Evolutionary conservation across 2,797 vertebrate species (phyloP), one percentile per base, ranked within the genome.

Genomic region (Cirrhinus mrigala): DNA sequence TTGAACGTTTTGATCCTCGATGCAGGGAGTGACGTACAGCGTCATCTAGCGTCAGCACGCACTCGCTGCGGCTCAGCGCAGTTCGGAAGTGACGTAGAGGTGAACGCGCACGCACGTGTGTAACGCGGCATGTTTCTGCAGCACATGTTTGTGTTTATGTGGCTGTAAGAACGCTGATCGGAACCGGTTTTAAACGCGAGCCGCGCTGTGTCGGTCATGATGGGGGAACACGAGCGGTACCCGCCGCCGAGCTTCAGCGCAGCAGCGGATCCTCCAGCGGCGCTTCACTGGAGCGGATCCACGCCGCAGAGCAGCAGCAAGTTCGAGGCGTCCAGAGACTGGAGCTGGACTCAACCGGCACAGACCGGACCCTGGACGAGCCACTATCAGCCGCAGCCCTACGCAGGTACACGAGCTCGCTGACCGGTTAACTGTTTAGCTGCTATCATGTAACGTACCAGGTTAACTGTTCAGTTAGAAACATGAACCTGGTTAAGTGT

Each of bases 191-290:
- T 27, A 24, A 58, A 6, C 40, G 3, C 40, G 9, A n/a, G 77
- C 40, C 24, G 22, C 14, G 7, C 60, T 27, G 60, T 62, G 62
- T 64, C 16, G 12, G 27, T 40, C 29, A 85, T 40, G 9, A 95
- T 94, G 95, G 86, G 66, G 1, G 90, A 90, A 33, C 71, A 85
- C 1, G 89, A 89, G 48, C 90, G 88, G 2, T 95, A 94, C 50
- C 94, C 94, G 4, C 87, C 94, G 0, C 94, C 95, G 69, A 88
- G 92, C 85, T 94, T 95, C 44, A 86, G 88, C 78, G 83, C 85
- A 80, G 90, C 92, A 0, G 58, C 91, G 24, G 84, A 89, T 2
- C 48, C 81, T 4, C 79, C 78, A 60, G 85, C 91, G 2, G 69
- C 92, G 22, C 33, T 87, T 62, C 92, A 88, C 69, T 95, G 95